Base-by-base conservation (phyloP, 2,113 vertebrate species). In the Elanus axillaris region DNA sequence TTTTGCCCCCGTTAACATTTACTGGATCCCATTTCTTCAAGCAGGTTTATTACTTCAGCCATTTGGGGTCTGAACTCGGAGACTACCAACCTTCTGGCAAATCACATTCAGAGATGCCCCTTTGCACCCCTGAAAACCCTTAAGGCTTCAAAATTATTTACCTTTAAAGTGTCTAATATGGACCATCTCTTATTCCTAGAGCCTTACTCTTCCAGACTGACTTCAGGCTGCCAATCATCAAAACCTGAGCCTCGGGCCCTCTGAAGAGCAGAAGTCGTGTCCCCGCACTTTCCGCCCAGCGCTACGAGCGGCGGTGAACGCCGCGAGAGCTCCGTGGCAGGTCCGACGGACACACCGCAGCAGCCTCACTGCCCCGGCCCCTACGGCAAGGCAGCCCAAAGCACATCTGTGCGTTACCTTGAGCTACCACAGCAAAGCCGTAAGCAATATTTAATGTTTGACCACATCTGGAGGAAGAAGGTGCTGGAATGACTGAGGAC, bases 301-400 rank as follows among this genome's bases (percentile, higher is more conserved):
- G n/a, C n/a, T 27, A 31, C 52, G 26, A 58, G 58, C 1, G 3
- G 26, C 1, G 0, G 36, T 3, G 10, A 53, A 73, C 0, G 0
- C 17, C 22, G 50, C 31, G n/a, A 16, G 38, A 50, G 40, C 40
- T 55, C 25, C 0, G 0, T 13, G 47, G 32, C 64, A 55, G 52
- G 17, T 31, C 9, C 0, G 5, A 69, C 45, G 26, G n/a, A 55
- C 36, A n/a, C 4, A 1, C 23, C 62, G 14, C 47, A 76, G 26
- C 34, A 66, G 5, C 45, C 40, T 10, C 2, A 1, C 36, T 62
- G 13, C 34, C 68, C 52, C 13, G 34, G 36, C 7, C 38, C 15
- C 8, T 0, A 25, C 6, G 6, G 26, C 59, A 60, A 72, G 38
- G 25, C 32, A 15, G 34, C n/a, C 50, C n/a, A 60, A 78, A 90